Evolutionary conservation across 1,140 invertebrate species (phyloP), one percentile per base, ranked within the genome.

Genomic region (Eubasilissa regina): DNA sequence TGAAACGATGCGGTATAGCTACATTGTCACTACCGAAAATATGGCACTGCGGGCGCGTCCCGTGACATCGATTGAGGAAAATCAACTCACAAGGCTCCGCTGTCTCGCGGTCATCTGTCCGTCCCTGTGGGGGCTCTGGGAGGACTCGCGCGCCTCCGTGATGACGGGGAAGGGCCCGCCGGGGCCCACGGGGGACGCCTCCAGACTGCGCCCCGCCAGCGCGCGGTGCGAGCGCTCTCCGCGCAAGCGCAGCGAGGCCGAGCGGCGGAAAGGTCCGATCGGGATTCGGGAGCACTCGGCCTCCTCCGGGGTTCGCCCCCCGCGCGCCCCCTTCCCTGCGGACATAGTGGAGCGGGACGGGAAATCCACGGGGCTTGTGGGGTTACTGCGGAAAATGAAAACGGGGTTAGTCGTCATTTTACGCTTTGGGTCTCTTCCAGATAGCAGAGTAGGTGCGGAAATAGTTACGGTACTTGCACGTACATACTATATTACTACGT

Each of bases 211-310:
- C 35, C 60, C 73, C 47, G 48, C 15, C 48, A 48, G 47, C 58
- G 51, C 45, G 58, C 58, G 48, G 73, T 58, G 55, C 13, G 43
- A 53, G n/a, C 53, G 68, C 83, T 89, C 87, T 83, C 89, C 89
- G 86, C 89, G 88, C 87, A 89, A 85, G 70, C 88, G 87, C 87
- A 89, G 85, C 85, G 88, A 89, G 51, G 85, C 87, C 68, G 87
- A 85, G 83, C 88, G 88, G n/a, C 80, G 62, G 75, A 77, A 77
- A 4, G 75, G 75, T 21, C 75, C 75, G 17, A 82, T 48, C 15
- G 79, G 83, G 60, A 81, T 84, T 44, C 79, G 70, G 53, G 80
- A 80, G 56, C n/a, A 10, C 15, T 82, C 81, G 58, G 13, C 43
- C 60, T 80, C 81, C n/a, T 81, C 81, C 17, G 55, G 62, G 19